A percentile compares a stretch with the other conserved stretches of the same genome.
These are phyloP conservation scores for Myxocyprinus asiaticus DNA, from an alignment of 2,113 vertebrate species.

Conservation along the genomic window DNA sequence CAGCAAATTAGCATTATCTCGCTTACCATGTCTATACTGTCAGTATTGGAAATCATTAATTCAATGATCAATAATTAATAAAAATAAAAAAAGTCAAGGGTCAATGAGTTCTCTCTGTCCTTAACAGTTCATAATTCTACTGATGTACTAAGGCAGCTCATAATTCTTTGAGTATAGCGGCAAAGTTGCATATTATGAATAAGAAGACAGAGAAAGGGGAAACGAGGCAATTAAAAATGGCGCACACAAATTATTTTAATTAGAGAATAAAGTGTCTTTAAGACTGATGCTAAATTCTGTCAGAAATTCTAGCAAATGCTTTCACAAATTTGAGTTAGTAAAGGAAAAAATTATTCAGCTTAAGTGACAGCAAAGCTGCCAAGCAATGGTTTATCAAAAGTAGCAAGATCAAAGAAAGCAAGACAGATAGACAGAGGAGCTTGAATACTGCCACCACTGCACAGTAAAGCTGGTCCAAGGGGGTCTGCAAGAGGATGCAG, in stretches of 20 bases:
- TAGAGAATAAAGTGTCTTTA: neutral
- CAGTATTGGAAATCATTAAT: neutral
- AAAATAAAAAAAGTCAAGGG: neutral
- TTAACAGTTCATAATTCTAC: conserved; percentile 1
- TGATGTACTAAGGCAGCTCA: neutral
- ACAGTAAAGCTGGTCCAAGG: neutral
- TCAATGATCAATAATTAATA: neutral
- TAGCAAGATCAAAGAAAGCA: neutral
- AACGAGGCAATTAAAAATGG: neutral
- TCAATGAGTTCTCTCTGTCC: neutral
- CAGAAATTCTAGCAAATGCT: neutral
- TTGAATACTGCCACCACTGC: neutral
- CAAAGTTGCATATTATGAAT: neutral
- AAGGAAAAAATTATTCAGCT: neutral
- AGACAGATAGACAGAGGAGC: neutral
- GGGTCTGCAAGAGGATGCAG: neutral
- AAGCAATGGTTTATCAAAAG: conserved; percentile 4
- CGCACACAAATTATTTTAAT: neutral
- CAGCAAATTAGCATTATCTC: neutral
- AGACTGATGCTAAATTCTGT: neutral
- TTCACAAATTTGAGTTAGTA: neutral
- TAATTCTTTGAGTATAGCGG: neutral
- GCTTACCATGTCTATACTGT: neutral
- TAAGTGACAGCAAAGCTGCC: neutral
- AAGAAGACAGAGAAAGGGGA: too few relatives aligned